Base-by-base conservation (phyloP, 2,113 vertebrate species). In the Thermophis baileyi region DNA sequence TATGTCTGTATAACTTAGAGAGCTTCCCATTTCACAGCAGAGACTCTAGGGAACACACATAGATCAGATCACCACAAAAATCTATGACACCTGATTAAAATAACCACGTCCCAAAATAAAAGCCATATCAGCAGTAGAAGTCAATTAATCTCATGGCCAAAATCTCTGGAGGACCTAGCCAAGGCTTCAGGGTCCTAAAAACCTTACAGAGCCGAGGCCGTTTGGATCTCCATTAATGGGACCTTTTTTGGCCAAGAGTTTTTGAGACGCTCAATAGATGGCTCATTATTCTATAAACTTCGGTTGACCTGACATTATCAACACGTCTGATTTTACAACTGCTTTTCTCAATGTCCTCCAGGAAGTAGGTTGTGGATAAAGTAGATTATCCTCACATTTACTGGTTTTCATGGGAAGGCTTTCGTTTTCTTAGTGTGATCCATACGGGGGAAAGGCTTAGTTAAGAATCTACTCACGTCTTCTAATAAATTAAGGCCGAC, bases 341-440 rank as follows among this genome's bases (percentile, higher is more conserved):
- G 0, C 0, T 69, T 81, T 63, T 74, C 60, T 92, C 90, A 4
- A 86, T 91, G 57, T 51, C 55, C 63, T 46, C 90, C 25, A 0
- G 57, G 85, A 91, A 49, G 91, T 20, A 90, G 89, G 57, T 90
- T 24, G 93, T 14, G 90, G 51, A 91, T 91, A 89, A 69, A 95
- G 60, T 87, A 55, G 93, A 89, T 95, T 93, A 92, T 6, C 0
- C 4, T 81, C 63, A 55, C 89, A 93, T 95, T 95, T 94, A 35
- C 49, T 54, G 49, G 20, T 93, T 91, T 91, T 50, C 91, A 81
- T 0, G 0, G 93, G 94, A 90, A 89, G 91, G 4, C 30, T 1
- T 95, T 55, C n/a, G 1, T 0, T 0, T 0, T 0, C 4, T 46
- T 44, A 8, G 30, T 22, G 0, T 22, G 8, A 27, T 51, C 35